Evolutionary conservation across 2,113 vertebrate species (phyloP).

Genomic region (Cercocebus atys): DNA sequence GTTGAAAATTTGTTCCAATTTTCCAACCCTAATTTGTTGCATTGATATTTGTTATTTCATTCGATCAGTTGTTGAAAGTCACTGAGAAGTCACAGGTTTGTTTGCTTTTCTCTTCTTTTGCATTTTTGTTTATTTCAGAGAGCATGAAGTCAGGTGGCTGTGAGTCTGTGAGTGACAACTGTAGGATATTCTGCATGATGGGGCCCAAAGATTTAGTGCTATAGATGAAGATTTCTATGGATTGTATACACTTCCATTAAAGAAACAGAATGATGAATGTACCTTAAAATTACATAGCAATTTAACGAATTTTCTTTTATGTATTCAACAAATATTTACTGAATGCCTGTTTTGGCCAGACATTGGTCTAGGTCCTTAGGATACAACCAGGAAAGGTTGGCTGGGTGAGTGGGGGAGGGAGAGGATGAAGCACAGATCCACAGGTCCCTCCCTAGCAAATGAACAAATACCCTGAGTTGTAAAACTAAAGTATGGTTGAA

Average conservation of each 20-base stretch:
- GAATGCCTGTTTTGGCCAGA: neutral
- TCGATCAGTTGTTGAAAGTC: neutral
- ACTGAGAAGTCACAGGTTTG: neutral
- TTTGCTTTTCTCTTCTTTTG: neutral
- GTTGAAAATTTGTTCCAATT: neutral
- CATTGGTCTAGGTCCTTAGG: neutral
- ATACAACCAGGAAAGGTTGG: neutral
- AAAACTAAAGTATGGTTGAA: neutral
- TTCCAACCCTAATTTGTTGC: neutral
- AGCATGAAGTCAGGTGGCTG: neutral
- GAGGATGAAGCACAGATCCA: neutral
- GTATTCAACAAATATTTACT: neutral
- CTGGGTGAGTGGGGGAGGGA: neutral
- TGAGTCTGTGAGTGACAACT: neutral
- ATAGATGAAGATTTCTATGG: neutral
- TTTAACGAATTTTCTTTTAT: neutral
- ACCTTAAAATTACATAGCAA: neutral
- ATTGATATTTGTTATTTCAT: neutral
- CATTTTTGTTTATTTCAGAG: slow-evolving; percentile 4
- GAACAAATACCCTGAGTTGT: neutral
- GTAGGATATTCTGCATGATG: neutral
- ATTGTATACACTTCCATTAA: neutral
- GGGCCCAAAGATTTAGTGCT: neutral
- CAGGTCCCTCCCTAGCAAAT: neutral
- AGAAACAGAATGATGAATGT: neutral